Evolutionary conservation across 2,113 vertebrate species (phyloP).

Genomic region (Garra rufa): DNA sequence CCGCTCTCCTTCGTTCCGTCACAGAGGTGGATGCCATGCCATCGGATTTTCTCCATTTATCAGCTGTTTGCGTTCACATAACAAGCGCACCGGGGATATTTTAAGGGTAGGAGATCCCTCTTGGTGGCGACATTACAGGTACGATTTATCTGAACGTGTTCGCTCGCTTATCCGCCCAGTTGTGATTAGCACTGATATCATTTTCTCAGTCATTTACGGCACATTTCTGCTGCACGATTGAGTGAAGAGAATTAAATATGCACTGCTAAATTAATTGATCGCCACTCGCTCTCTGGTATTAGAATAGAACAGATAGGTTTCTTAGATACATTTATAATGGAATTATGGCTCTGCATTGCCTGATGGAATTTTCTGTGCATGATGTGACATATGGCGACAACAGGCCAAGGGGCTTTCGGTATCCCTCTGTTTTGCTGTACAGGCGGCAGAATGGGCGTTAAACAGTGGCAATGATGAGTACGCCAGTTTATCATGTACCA

Average conservation of each 20-base stretch:
- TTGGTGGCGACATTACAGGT: conserved; percentile 37
- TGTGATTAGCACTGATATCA: conserved; percentile 14
- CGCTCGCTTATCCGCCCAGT: background rate
- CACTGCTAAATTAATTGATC: background rate
- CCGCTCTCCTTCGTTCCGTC: background rate
- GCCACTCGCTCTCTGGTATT: background rate
- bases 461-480: conserved; percentile 9
- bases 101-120: conserved; percentile 23
- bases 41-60: background rate
- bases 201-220: background rate
- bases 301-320: no score
- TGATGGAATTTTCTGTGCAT: background rate
- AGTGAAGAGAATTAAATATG: background rate
- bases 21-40: conserved; percentile 34
- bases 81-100: background rate
- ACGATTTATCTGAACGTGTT: conserved; percentile 29
- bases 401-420: conserved; percentile 3
- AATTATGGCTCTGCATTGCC: background rate
- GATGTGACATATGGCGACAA: conserved; percentile 20
- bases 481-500: background rate
- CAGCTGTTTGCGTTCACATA: conserved; percentile 3
- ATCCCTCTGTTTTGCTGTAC: background rate
- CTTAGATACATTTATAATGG: background rate
- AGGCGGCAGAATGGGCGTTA: background rate
- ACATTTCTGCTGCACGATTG: background rate